Evolutionary conservation across 2,797 vertebrate species (phyloP).

Genomic region (Scleropages formosus): DNA sequence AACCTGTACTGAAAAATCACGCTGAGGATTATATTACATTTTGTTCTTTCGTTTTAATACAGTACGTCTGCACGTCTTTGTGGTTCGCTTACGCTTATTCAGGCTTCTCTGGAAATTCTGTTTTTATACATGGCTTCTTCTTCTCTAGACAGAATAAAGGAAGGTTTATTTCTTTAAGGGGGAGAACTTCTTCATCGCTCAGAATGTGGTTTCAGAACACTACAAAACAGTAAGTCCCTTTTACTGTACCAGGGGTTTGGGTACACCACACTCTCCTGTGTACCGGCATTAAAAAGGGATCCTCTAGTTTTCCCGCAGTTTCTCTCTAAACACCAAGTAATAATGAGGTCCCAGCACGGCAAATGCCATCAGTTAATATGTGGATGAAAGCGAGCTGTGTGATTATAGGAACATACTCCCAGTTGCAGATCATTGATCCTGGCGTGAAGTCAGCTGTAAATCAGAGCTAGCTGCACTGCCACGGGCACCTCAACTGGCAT

Average conservation of each 20-base stretch:
- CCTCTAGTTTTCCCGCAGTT: not conserved
- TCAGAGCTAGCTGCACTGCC: constrained; percentile 11
- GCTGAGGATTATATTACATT: not conserved
- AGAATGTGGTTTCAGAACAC: not conserved
- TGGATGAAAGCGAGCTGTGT: not conserved
- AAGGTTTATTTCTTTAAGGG: not conserved
- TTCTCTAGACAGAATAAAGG: not conserved
- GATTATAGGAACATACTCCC: not conserved
- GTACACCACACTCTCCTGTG: not conserved
- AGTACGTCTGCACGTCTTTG: constrained; percentile 15
- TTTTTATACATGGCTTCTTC: not conserved
- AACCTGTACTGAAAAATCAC: not conserved
- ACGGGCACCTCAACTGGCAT: constrained; percentile 25
- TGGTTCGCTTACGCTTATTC: not conserved
- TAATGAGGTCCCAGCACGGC: not conserved
- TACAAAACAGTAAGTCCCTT: not conserved
- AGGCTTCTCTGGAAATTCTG: not conserved
- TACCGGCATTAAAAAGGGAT: not conserved
- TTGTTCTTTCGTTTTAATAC: not conserved
- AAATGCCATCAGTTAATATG: constrained; percentile 25
- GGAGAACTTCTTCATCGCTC: not conserved
- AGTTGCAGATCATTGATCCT: constrained; percentile 14
- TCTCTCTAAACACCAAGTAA: constrained; percentile 12
- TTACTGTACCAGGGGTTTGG: not conserved
- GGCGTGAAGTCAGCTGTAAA: constrained; percentile 20